Evolutionary conservation across 1,140 invertebrate species (phyloP), one percentile per base, ranked within the genome.

Genomic region (Tetramorium parvispinum): DNA sequence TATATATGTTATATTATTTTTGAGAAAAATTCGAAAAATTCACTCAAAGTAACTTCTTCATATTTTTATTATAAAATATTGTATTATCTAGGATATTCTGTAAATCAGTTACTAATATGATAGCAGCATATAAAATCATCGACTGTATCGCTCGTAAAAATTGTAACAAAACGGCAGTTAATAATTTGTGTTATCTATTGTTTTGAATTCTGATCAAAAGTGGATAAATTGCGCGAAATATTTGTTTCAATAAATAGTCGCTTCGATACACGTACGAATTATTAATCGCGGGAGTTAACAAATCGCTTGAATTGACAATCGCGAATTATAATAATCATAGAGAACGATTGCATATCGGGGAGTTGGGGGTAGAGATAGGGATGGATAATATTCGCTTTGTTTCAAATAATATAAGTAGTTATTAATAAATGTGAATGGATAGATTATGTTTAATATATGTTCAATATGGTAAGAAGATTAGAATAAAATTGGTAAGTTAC

Each of bases 271-370:
- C 21, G 11, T 68, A 68, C 40, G 21, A 49, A 68, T 68, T 68
- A 68, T 68, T 68, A 68, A 68, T 68, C 37, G 40, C 6, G 65
- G 40, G 65, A 68, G 21, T 68, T 68, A 68, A 46, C 21, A 68
- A 68, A 68, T 68, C 40, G 65, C 21, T 24, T 49, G 65, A 68
- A 68, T 68, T 68, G 40, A 68, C 65, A 68, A 68, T 68, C 40
- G 21, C 65, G 65, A 68, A 68, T 68, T 68, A 68, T 68, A 68
- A 68, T 68, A 68, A 68, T 49, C 13, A 21, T 27, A 21, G 65
- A 27, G 40, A 68, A 68, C 21, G 40, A 49, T 68, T 46, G 13
- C 11, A 46, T 68, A 49, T 68, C n/a, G 37, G 8, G 21, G 40
- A 13, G 13, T 32, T 32, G 16, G 40, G 21, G 21, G 5, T 1